These are phyloP conservation scores for Melopsittacus undulatus DNA, from an alignment of 2,797 vertebrate genomes.

Conservation along the genomic window DNA sequence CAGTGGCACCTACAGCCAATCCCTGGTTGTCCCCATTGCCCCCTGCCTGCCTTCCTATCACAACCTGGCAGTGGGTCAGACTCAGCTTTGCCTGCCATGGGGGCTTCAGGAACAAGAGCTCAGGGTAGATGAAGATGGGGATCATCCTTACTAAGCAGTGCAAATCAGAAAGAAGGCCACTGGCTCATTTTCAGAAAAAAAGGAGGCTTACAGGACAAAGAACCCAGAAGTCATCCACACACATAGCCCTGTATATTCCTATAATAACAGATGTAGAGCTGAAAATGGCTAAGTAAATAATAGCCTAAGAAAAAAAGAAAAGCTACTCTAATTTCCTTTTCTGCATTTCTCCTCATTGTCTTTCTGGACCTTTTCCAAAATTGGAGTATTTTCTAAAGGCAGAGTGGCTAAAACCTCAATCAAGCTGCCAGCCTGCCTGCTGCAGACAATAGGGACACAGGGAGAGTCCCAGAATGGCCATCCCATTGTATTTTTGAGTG, in stretches of 20 bases:
- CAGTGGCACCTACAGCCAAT: background rate
- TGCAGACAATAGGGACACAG: background rate
- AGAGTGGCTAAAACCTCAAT: background rate
- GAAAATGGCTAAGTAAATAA: background rate
- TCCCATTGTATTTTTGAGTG: background rate
- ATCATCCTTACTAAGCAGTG: background rate
- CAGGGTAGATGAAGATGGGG: background rate
- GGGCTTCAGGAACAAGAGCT: fast-evolving
- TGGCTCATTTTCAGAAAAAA: background rate
- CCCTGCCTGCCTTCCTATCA: background rate
- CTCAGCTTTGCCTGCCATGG: background rate
- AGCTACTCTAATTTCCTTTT: background rate
- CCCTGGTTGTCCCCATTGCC: background rate
- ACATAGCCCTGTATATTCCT: background rate
- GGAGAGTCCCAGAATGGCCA: background rate
- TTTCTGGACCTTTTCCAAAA: background rate
- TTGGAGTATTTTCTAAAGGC: background rate
- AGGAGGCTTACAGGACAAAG: background rate
- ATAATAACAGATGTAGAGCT: background rate
- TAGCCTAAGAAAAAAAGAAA: background rate
- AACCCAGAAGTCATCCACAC: background rate
- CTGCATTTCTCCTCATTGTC: background rate
- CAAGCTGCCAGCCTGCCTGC: background rate
- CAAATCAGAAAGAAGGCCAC: background rate
- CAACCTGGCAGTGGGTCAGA: background rate